Evolutionary conservation across 1,140 invertebrate species (phyloP), one percentile per base, ranked within the genome.

Genomic region (Ips typographus): DNA sequence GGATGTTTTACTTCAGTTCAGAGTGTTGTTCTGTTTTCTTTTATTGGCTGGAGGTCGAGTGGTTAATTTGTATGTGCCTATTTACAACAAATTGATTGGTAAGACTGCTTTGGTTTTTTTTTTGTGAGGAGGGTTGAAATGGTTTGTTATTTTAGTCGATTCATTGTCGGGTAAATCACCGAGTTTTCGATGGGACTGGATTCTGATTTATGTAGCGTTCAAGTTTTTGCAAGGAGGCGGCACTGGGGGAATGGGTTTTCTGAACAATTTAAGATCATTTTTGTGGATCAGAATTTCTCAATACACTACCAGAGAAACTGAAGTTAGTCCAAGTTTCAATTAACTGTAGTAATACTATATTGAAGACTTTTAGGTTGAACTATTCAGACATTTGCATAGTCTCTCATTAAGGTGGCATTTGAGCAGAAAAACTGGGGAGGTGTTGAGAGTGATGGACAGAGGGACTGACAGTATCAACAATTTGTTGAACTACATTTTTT

Each of bases 221-320:
- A 94, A 95, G 80, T 97, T 98, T 80, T 84, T 98, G 1, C 95
- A 97, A 87, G 96, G 95, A 1, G 94, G 93, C 40, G 93, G 92
- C 56, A 92, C 91, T 7, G 94, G 94, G 8, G 86, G 89, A n/a
- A 94, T 94, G 91, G 96, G 96, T 36, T 83, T 98, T 52, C 83
- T 99, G 5, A 98, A 96, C 79, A 98, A 96, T 81, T 74, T 97
- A 1, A 85, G 96, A 51, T 90, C 91, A 1, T 95, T 95, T 78
- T 81, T 98, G 3, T 99, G 96, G 96, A 97, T 98, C 76, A 86
- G 87, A 72, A 92, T 99, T 56, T 94, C 97, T 74, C 96, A 99
- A 78, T 98, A 94, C 77, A 98, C 96, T 2, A 96, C 94, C 2
- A 86, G 93, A 68, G 92, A 95, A 83, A 87, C 98, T 44, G 91